phyloP scores from a whole-genome alignment of 2,113 vertebrate genomes.

The Bos javanicus region DNA sequence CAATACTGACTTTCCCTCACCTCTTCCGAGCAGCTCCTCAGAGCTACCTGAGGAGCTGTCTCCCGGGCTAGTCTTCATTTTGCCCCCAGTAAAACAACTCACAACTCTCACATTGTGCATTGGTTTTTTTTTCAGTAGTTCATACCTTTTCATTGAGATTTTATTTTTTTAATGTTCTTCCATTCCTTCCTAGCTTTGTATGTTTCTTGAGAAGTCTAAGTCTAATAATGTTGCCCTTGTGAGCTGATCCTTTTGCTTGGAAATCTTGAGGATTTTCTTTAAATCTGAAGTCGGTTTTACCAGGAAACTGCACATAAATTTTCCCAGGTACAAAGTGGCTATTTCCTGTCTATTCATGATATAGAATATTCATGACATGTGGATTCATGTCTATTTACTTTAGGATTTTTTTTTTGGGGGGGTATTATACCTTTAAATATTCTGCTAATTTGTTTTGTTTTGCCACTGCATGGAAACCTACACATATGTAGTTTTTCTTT shows the following conservation, averaged over 20 bases:
- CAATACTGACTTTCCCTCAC: neutral
- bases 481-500: neutral
- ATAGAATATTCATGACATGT: neutral
- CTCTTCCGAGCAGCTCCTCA: neutral
- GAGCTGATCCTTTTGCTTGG: neutral
- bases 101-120: neutral
- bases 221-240: neutral
- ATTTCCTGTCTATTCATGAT: neutral
- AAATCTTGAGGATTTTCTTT: neutral
- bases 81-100: neutral
- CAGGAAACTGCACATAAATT: neutral
- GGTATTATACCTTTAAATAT: neutral
- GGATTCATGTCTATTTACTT: neutral
- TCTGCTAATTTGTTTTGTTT: neutral
- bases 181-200: neutral
- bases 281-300: neutral
- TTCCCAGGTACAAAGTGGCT: neutral
- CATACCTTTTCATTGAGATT: neutral
- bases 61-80: neutral
- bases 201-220: neutral
- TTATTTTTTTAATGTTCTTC: neutral
- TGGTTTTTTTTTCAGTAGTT: neutral
- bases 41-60: neutral
- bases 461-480: neutral
- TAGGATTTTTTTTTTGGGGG: neutral